Evolutionary conservation across 2,113 vertebrate genomes (phyloP).

Genomic region (Turdus rufiventris): DNA sequence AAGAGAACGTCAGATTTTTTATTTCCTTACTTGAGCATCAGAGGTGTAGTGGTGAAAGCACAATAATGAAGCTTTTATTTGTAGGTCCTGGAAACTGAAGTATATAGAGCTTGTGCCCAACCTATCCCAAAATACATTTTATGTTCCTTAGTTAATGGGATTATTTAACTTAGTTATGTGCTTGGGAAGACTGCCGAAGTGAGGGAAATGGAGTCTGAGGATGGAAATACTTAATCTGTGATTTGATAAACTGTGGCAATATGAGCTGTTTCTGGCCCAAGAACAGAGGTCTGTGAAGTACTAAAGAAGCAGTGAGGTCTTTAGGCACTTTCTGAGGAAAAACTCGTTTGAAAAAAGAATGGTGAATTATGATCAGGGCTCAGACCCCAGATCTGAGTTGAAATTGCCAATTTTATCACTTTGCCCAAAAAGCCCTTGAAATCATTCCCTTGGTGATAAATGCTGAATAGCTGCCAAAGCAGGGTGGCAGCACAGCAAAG

Average conservation of each 20-base stretch:
- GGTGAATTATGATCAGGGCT: background rate
- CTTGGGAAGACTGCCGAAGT: background rate
- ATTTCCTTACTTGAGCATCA: background rate
- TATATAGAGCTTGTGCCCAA: background rate
- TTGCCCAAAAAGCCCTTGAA: background rate
- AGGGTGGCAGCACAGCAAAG: background rate
- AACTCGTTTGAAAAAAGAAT: background rate
- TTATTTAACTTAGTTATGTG: background rate
- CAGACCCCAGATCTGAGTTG: background rate
- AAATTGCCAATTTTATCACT: background rate
- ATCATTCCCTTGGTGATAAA: background rate
- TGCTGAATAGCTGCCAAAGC: background rate
- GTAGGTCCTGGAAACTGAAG: background rate
- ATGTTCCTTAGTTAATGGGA: background rate
- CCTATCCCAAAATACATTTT: background rate
- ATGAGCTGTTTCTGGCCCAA: background rate
- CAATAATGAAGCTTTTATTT: slow-evolving; percentile 1
- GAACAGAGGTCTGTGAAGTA: background rate
- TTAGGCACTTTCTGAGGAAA: background rate
- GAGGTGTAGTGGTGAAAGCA: background rate
- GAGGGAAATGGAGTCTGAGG: background rate
- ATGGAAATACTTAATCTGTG: background rate
- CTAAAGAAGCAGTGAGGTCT: background rate
- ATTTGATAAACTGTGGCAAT: background rate
- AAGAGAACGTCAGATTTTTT: background rate